phyloP scores from a whole-genome alignment of 2,113 vertebrate species.

The Acrocephalus kingi region DNA sequence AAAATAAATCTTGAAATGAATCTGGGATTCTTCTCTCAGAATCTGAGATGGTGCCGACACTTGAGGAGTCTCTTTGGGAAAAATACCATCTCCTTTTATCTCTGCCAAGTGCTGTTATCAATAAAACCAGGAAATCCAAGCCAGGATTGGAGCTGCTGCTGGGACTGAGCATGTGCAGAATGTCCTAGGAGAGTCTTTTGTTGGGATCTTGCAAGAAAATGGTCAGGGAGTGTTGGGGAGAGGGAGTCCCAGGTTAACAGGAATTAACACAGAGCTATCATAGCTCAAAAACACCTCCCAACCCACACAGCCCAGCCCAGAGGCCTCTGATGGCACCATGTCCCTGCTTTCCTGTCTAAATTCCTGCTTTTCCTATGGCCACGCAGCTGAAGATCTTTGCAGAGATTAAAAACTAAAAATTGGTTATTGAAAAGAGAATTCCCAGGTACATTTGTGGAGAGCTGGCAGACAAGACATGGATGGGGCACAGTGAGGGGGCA shows the following conservation, averaged over 20 bases:
- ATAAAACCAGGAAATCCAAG: neutral
- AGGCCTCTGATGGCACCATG: rapidly evolving
- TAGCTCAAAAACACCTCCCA: neutral
- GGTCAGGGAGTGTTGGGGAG: neutral
- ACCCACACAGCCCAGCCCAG: neutral
- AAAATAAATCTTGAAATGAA: neutral
- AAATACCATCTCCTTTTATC: neutral
- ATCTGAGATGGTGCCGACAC: neutral
- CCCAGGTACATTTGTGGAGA: neutral
- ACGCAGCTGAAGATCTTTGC: neutral
- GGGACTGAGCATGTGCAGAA: neutral
- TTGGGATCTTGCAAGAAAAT: neutral
- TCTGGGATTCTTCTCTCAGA: neutral
- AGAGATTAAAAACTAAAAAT: neutral
- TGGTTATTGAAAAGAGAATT: neutral
- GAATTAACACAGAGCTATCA: neutral
- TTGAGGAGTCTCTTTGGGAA: neutral
- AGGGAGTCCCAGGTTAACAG: neutral
- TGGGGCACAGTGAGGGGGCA: neutral
- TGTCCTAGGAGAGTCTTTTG: neutral
- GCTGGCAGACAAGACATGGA: neutral
- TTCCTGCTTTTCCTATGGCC: neutral
- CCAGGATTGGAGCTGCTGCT: neutral
- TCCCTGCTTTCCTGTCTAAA: neutral
- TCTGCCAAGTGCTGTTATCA: neutral